phyloP scores from a whole-genome alignment of 1,140 invertebrate genomes.

The Cydia pomonella region DNA sequence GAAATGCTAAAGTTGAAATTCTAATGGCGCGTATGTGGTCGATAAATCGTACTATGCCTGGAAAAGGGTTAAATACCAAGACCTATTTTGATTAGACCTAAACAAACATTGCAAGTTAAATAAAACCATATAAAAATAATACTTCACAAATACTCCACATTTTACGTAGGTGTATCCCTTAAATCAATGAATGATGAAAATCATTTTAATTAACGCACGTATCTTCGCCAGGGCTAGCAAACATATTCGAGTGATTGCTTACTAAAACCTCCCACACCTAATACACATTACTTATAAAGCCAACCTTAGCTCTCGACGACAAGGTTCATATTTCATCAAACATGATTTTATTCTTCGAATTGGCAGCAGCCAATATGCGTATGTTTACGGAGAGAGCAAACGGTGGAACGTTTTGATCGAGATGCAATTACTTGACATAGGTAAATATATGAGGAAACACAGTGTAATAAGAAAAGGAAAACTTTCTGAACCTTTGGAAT shows the following conservation, averaged over 20 bases:
- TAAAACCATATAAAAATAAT: too few relatives aligned
- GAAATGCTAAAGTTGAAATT: too few relatives aligned
- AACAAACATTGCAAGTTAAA: too few relatives aligned
- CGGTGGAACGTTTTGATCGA: conserved; percentile 11
- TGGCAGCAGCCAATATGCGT: conserved; percentile 3
- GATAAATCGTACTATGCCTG: too few relatives aligned
- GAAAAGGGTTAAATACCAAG: too few relatives aligned
- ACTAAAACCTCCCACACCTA: background rate
- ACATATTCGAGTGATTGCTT: conserved; percentile 17
- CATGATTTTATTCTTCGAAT: background rate
- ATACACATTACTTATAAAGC: background rate
- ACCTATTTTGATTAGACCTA: too few relatives aligned
- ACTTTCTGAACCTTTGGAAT: too few relatives aligned
- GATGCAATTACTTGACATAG: conserved; percentile 14
- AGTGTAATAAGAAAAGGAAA: background rate
- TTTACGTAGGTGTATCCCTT: too few relatives aligned
- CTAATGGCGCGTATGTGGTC: too few relatives aligned
- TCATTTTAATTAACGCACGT: background rate
- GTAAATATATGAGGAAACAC: background rate
- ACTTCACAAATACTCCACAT: too few relatives aligned
- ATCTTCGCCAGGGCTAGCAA: conserved; percentile 2
- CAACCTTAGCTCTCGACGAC: background rate
- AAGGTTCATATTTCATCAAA: background rate
- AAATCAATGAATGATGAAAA: background rate
- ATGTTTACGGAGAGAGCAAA: conserved; percentile 18